These are phyloP conservation scores for Carpatolechia fugitivella DNA, from an alignment of 2,888 invertebrate species.

Conservation along the genomic window DNA sequence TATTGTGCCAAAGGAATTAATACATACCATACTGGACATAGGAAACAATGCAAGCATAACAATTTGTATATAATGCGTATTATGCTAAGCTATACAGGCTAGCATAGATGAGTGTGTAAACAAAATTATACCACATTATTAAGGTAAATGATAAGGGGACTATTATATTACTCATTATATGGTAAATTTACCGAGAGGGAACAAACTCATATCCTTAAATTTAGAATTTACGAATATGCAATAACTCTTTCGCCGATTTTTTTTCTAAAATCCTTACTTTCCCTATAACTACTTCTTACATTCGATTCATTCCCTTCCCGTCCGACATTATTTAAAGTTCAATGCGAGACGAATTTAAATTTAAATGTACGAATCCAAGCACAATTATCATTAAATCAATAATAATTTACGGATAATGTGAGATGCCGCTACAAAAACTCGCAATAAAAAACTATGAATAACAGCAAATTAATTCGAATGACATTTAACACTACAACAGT, in stretches of 20 bases:
- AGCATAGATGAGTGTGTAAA: conserved; percentile 46
- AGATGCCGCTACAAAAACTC: conserved; percentile 50
- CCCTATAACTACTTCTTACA: conserved; percentile 41
- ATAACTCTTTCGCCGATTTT: conserved; percentile 41
- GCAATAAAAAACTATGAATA: conserved; percentile 46
- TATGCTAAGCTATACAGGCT: conserved; percentile 62
- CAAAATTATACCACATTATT: conserved; percentile 43
- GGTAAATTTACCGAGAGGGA: conserved; percentile 47
- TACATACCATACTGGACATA: conserved; percentile 73
- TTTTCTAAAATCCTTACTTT: conserved; percentile 42
- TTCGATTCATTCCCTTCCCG: conserved; percentile 49
- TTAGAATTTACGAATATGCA: conserved; percentile 45
- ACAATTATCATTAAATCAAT: conserved; percentile 27
- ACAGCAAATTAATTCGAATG: conserved; percentile 66
- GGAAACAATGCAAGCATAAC: conserved; percentile 77
- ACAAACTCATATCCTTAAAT: conserved; percentile 44
- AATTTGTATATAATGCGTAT: conserved; percentile 63
- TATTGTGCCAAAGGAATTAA: conserved; percentile 77
- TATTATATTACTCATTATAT: conserved; percentile 43
- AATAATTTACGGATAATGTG: conserved; percentile 33
- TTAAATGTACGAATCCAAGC: conserved; percentile 22
- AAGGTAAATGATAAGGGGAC: conserved; percentile 41
- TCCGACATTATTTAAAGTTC: conserved; percentile 23
- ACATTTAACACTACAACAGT: conserved; percentile 72
- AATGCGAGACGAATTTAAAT: conserved; percentile 27